A percentile compares a stretch with the other conserved stretches of the same genome.
Conservation (phyloP, 2,113 vertebrate genomes). For the Aptenodytes patagonicus region DNA sequence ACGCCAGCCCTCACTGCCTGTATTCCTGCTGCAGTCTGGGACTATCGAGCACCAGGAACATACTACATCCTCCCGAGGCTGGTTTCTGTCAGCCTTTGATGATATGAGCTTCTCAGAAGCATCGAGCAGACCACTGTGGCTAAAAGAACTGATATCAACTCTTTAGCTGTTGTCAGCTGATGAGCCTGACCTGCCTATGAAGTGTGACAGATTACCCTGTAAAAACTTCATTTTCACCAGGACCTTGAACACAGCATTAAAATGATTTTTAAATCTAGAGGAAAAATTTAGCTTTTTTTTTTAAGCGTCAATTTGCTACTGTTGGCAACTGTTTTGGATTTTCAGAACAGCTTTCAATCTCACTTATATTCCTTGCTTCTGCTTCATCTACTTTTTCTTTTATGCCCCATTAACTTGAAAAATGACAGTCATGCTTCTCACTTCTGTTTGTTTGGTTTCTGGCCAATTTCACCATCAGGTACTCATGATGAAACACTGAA, state of each 20-base stretch:
- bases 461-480: neutral
- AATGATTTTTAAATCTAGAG: neutral
- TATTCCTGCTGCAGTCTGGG: neutral
- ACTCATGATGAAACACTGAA: neutral
- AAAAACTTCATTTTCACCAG: neutral
- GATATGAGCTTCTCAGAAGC: neutral
- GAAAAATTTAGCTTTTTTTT: neutral
- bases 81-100: neutral
- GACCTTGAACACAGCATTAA: neutral
- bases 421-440: neutral
- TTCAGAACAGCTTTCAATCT: neutral
- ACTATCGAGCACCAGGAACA: neutral
- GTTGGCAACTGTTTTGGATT: neutral
- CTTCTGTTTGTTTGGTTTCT: neutral
- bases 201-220: neutral
- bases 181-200: neutral
- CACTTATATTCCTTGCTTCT: neutral
- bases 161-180: neutral
- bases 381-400: neutral
- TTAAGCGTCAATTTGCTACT: neutral
- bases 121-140: neutral
- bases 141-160: neutral
- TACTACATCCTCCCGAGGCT: neutral
- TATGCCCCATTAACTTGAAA: neutral
- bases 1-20: accelerated